A percentile compares a stretch with the other conserved stretches of the same genome.
Conservation (phyloP, 2,113 vertebrate species). For the Terrapene triunguis region DNA sequence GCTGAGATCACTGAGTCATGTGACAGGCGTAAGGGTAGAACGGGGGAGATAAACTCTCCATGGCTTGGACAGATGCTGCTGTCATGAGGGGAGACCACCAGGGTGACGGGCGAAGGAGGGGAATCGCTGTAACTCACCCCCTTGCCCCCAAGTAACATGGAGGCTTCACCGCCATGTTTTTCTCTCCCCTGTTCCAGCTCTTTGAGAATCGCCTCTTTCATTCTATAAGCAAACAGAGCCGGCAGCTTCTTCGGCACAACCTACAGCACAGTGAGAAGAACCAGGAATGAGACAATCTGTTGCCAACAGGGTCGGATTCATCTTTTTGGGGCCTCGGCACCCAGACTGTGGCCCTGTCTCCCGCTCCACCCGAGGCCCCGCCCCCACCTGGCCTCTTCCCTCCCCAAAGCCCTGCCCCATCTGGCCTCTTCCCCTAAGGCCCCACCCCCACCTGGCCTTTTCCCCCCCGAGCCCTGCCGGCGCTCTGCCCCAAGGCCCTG, state of each 20-base stretch:
- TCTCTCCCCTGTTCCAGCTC: neutral
- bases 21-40: neutral
- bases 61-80: neutral
- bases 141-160: neutral
- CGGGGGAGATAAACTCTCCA: neutral
- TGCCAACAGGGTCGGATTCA: no score
- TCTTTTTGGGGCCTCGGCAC: no score
- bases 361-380: no score
- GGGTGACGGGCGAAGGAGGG: neutral
- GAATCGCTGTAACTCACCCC: neutral
- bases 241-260: neutral
- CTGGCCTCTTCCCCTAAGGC: no score
- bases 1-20: neutral
- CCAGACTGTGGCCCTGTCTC: no score
- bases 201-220: neutral
- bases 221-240: neutral
- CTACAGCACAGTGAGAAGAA: neutral
- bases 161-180: neutral
- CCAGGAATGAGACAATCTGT: neutral
- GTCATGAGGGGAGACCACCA: no score
- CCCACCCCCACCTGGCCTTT: no score
- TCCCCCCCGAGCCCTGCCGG: no score
- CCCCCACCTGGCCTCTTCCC: no score
- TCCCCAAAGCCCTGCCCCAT: no score
- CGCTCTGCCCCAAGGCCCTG: no score